Evolutionary conservation across 53 echinoderm and acorn worm genomes (phyloP), one percentile per base, ranked within the genome.

Genomic region (Glandiceps talaboti): DNA sequence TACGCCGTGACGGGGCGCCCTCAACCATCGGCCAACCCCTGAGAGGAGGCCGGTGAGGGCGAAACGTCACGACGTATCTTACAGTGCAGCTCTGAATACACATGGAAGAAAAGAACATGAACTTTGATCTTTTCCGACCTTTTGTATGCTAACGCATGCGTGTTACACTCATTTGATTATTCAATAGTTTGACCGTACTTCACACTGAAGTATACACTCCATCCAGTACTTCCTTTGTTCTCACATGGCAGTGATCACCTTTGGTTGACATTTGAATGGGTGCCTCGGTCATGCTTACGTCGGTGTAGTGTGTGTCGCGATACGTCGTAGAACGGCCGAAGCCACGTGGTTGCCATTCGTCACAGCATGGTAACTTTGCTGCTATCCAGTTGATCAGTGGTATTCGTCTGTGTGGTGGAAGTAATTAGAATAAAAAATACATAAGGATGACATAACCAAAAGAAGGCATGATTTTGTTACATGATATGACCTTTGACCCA

Each of bases 311-410:
- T 30, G 93, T 93, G 72, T 88, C 85, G 0, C 87, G 90, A 30
- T 83, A 87, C 31, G 80, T 84, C 0, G 84, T 81, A 0, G 89
- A 81, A 12, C 84, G 88, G 0, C 88, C 88, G 76, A 84, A 82
- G 25, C 80, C 81, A 27, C 81, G 74, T 29, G 79, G 82, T 30
- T 86, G 77, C 84, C 88, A 86, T 0, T 81, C 85, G 30, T 73
- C 82, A 74, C 93, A 93, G 77, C 93, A 93, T 30, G 90, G 86
- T 30, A 93, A 74, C 78, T 88, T 81, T 1, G 81, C 86, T 10
- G 93, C 93, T 28, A 90, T 29, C 93, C 93, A 93, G 74, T 93
- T 89, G 77, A 93, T 79, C 14, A 82, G 86, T 1, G 86, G 81
- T 81, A 93, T 88, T 73, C 93, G 90, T 84, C 93, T 93, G 83